Percentiles rank a stretch among this genome's conserved stretches.
Evolutionary conservation across 1,140 invertebrate species (phyloP).

Genomic region (Aricia agestis): DNA sequence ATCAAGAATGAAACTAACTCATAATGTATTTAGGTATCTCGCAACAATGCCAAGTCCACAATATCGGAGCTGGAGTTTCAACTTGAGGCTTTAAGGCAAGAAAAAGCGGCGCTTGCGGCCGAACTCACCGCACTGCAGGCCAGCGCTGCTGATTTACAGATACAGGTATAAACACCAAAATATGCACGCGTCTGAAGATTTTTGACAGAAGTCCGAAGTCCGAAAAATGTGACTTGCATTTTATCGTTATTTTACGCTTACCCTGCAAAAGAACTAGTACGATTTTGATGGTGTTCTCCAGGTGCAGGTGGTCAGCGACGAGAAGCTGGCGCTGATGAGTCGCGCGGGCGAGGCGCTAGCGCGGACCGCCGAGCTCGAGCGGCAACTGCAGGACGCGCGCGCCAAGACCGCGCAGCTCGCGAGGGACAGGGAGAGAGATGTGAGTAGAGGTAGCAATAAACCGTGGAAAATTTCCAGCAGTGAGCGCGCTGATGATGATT

Average conservation of each 20-base stretch:
- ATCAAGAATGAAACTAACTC: neutral
- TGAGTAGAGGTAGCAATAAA: constrained; percentile 32
- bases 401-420: constrained; percentile 47
- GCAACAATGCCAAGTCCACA: constrained; percentile 89
- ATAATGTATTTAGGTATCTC: constrained; percentile 75
- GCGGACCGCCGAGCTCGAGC: constrained; percentile 56
- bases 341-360: constrained; percentile 63
- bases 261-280: no score
- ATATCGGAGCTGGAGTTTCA: constrained; percentile 88
- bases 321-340: constrained; percentile 62
- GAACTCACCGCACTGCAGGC: constrained; percentile 86
- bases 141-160: constrained; percentile 83
- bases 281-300: constrained; percentile 19
- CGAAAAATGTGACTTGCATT: no score
- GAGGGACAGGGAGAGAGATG: constrained; percentile 67
- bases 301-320: constrained; percentile 66
- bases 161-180: constrained; percentile 76
- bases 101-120: constrained; percentile 81
- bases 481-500: no score
- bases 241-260: no score
- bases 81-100: constrained; percentile 82
- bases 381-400: constrained; percentile 59
- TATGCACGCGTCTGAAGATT: no score
- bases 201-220: no score
- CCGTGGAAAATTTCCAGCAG: no score